Conservation (phyloP, 2,888 invertebrate genomes). For the Cataglyphis albicans region DNA sequence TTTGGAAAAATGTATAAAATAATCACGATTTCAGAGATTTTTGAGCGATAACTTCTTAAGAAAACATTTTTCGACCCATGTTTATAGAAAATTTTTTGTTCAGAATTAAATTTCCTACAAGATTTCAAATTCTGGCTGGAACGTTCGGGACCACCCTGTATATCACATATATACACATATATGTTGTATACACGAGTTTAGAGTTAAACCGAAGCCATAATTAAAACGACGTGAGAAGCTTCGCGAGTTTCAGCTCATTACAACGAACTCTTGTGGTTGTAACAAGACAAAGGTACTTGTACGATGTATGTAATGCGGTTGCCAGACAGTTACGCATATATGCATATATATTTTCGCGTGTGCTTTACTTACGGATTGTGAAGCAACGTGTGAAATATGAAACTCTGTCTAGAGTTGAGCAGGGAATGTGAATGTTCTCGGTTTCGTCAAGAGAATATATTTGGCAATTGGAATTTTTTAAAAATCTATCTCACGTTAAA, state of each 20-base stretch:
- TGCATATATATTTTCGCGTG: not conserved
- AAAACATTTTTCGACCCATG: no score
- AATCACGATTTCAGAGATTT: no score
- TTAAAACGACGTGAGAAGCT: constrained; percentile 14
- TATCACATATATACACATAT: no score
- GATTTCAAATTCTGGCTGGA: no score
- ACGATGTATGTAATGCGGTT: constrained; percentile 20
- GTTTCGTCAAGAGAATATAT: not conserved
- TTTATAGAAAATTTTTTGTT: no score
- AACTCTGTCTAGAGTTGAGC: constrained; percentile 20
- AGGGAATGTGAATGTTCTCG: not conserved
- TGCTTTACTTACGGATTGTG: constrained; percentile 23
- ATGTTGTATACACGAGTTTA: not conserved
- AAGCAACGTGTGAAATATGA: constrained; percentile 18
- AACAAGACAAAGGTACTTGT: constrained; percentile 37
- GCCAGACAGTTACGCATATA: constrained; percentile 16
- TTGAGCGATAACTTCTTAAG: no score
- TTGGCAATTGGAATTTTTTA: not conserved
- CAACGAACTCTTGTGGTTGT: constrained; percentile 34
- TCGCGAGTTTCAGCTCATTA: constrained; percentile 41
- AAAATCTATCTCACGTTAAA: not conserved
- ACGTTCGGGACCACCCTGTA: no score
- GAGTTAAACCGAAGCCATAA: not conserved
- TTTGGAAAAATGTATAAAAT: no score
- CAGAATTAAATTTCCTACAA: no score